These are phyloP conservation scores for Hyles vespertilio DNA, from an alignment of 1,140 invertebrate species.

Conservation along the genomic window DNA sequence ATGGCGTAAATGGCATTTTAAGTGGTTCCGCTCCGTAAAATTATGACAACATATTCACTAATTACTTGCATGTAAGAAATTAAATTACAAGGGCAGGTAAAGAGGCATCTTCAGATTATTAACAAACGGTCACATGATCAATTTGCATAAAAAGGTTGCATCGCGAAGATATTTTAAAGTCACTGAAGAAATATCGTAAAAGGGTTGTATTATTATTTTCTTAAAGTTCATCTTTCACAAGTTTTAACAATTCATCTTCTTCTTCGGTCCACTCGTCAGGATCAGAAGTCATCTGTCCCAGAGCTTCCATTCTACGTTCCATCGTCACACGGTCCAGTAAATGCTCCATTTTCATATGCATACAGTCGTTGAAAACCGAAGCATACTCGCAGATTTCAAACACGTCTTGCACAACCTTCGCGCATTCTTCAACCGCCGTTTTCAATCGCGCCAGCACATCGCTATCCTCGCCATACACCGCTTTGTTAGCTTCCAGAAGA, in stretches of 20 bases:
- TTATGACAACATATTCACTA: too few relatives aligned
- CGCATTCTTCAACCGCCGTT: constrained; percentile 47
- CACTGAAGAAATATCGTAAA: not conserved
- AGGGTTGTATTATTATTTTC: not conserved
- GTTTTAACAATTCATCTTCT: constrained; percentile 57
- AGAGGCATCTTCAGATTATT: too few relatives aligned
- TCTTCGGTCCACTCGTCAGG: constrained; percentile 55
- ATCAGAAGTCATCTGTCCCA: constrained; percentile 55
- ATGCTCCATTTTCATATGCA: constrained; percentile 70
- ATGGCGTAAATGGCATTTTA: too few relatives aligned
- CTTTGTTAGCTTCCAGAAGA: constrained; percentile 52
- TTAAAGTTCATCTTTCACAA: constrained; percentile 62
- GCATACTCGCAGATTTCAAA: constrained; percentile 68
- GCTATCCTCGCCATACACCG: constrained; percentile 55
- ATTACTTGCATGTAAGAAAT: too few relatives aligned
- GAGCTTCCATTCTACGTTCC: constrained; percentile 59
- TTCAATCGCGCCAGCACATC: constrained; percentile 52
- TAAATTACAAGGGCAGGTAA: too few relatives aligned
- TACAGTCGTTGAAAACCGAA: constrained; percentile 65
- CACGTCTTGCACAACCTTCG: constrained; percentile 39
- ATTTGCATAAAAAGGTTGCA: too few relatives aligned
- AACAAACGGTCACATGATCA: too few relatives aligned
- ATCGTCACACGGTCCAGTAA: constrained; percentile 60
- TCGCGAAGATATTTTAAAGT: not conserved
- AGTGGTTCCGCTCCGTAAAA: too few relatives aligned